Evolutionary conservation across 2,797 vertebrate species (phyloP), one percentile per base, ranked within the genome.

Genomic region (Chloroceryle inda): DNA sequence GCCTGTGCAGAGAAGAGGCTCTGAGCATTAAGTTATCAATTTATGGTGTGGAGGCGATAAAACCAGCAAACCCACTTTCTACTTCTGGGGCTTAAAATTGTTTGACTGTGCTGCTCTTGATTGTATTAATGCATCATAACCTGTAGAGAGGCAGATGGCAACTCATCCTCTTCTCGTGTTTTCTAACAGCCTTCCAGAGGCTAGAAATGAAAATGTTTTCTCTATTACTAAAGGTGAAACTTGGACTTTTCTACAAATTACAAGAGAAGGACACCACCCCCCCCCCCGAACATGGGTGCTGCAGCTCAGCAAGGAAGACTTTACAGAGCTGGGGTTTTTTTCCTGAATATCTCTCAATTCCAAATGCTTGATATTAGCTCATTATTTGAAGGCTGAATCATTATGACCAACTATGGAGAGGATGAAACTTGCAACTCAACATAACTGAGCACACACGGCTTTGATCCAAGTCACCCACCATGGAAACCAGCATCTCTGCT

Each of bases 21-120:
- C 78, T 49, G 73, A 93, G 73, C 63, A 11, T 84, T 85, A 24
- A 94, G 91, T 88, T 40, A 61, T 84, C 85, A 66, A 19, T 11
- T 66, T 33, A 4, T 27, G 52, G 35, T 55, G 21, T 0, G 2
- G 69, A 66, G 62, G 76, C 0, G 0, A 33, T 37, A 75, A 81
- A 85, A 38, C 4, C 53, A 44, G 59, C n/a, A 91, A 55, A 56
- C 8, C 20, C 1, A 2, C 42, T 88, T 69, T 52, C 62, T n/a
- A 0, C 12, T 78, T 23, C 42, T 72, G n/a, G 8, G 58, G 49
- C 78, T 85, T 50, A 13, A 18, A 80, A 33, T 5, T 4, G 3
- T 52, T 45, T 64, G 38, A 11, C 38, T 44, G 14, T 33, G 50
- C 38, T 27, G 82, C 15, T 85, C 74, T 47, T 4, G 1, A 4